Percentiles rank a stretch among this genome's conserved stretches.
These are phyloP conservation scores for Anolis apletophallus DNA, from an alignment of 2,797 vertebrate genomes.

Conservation along the genomic window DNA sequence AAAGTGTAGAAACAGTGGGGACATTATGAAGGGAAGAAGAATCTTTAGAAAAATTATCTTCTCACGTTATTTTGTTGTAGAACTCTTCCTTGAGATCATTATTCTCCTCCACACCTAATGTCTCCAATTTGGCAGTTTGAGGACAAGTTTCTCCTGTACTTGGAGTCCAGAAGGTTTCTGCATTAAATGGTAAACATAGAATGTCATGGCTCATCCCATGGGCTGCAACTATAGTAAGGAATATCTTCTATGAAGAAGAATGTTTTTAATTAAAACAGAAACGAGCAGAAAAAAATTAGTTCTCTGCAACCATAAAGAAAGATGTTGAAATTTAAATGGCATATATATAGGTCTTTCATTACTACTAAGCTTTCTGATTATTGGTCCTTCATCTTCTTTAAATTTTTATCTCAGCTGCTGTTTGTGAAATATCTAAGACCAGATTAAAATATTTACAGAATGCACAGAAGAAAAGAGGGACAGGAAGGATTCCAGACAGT, in stretches of 20 bases:
- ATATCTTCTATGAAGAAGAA: neutral
- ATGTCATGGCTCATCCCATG: neutral
- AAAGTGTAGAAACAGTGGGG: neutral
- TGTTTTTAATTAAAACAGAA: neutral
- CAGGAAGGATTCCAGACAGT: constrained; percentile 20
- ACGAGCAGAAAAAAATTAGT: constrained; percentile 7
- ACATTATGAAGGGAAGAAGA: too few species aligned
- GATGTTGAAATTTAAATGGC: neutral
- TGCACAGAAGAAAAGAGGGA: neutral
- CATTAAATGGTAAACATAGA: too few species aligned
- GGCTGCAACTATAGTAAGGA: neutral
- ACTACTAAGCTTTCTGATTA: too few species aligned
- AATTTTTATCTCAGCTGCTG: neutral
- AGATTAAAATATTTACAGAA: neutral
- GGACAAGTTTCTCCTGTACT: too few species aligned
- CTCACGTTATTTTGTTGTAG: neutral
- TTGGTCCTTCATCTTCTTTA: neutral
- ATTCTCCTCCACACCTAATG: neutral
- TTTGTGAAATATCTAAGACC: neutral
- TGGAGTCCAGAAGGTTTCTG: too few species aligned
- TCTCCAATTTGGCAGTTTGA: too few species aligned
- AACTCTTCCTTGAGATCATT: neutral
- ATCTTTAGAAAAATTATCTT: neutral
- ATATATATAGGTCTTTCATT: neutral
- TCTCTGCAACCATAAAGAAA: constrained; percentile 25